Conservation (phyloP, 2,797 vertebrate species). For the Poecile montanus region DNA sequence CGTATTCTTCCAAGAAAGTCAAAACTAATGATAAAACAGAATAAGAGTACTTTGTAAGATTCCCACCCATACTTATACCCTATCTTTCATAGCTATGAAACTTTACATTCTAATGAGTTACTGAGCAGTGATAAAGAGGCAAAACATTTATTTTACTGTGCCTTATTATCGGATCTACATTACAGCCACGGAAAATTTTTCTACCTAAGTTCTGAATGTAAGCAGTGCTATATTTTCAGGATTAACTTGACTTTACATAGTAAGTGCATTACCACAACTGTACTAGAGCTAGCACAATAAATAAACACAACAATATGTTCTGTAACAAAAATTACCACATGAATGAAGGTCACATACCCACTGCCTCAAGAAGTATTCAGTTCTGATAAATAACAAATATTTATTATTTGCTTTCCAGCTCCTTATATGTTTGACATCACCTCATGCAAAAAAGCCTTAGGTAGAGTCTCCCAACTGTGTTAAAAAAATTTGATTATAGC, state of each 20-base stretch:
- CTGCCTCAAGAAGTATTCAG: not conserved
- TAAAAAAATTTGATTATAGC: not conserved
- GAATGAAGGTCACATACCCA: not conserved
- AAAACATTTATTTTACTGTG: not conserved
- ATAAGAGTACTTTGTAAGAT: slow-evolving; percentile 49
- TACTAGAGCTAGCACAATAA: not conserved
- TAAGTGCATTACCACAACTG: not conserved
- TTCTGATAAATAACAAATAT: not conserved
- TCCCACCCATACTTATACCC: not conserved
- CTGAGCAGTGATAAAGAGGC: not conserved
- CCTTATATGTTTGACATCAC: not conserved
- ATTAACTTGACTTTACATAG: not conserved
- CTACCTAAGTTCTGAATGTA: not conserved
- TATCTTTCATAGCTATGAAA: not conserved
- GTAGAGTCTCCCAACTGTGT: not conserved
- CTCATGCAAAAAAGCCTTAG: not conserved
- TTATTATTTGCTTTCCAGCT: not conserved
- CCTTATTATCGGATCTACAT: not conserved
- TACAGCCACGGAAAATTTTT: not conserved
- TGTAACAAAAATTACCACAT: not conserved
- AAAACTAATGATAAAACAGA: slow-evolving; percentile 65
- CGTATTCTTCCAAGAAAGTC: slow-evolving; percentile 49
- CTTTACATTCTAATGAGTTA: not conserved
- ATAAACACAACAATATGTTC: not conserved
- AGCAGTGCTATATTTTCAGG: not conserved